Conservation (phyloP, 92 coral and sea anemone species). For the Metridium senile region DNA sequence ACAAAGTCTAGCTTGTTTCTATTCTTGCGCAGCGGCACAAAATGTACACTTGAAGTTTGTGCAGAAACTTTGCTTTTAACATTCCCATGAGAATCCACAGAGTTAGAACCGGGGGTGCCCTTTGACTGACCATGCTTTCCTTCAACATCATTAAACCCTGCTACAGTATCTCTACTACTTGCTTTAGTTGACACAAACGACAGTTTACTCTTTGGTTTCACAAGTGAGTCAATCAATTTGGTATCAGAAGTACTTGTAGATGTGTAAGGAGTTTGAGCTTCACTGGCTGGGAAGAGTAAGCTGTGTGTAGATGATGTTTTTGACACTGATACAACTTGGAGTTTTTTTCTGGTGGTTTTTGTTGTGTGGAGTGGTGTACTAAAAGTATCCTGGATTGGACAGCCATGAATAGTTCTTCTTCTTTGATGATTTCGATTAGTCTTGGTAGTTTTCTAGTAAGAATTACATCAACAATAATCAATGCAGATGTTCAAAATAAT, state of each 20-base stretch:
- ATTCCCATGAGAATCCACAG: slow-evolving; percentile 3
- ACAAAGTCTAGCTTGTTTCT: slow-evolving; percentile 23
- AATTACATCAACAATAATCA: no score
- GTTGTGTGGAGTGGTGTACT: slow-evolving; percentile 12
- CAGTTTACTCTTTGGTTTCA: slow-evolving; percentile 18
- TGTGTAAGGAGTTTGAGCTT: background rate
- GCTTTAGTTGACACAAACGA: slow-evolving; percentile 5
- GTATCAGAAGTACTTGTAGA: background rate
- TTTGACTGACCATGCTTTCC: background rate
- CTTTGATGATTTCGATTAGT: slow-evolving; percentile 40
- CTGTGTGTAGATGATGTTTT: slow-evolving; percentile 9
- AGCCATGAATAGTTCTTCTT: slow-evolving; percentile 72
- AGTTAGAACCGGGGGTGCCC: no score
- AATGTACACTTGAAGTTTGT: background rate
- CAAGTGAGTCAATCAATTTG: slow-evolving; percentile 1
- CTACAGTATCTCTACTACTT: background rate
- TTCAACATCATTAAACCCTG: background rate
- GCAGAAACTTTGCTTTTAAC: no score
- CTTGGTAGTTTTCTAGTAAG: slow-evolving; percentile 68
- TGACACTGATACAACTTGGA: slow-evolving; percentile 18
- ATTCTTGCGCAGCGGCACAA: slow-evolving; percentile 5
- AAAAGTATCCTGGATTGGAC: slow-evolving; percentile 19
- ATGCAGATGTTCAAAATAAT: no score
- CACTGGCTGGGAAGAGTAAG: slow-evolving; percentile 11
- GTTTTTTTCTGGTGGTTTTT: slow-evolving; percentile 5